phyloP scores from a whole-genome alignment of 2,797 vertebrate genomes.

The Leptatherina wallacei region DNA sequence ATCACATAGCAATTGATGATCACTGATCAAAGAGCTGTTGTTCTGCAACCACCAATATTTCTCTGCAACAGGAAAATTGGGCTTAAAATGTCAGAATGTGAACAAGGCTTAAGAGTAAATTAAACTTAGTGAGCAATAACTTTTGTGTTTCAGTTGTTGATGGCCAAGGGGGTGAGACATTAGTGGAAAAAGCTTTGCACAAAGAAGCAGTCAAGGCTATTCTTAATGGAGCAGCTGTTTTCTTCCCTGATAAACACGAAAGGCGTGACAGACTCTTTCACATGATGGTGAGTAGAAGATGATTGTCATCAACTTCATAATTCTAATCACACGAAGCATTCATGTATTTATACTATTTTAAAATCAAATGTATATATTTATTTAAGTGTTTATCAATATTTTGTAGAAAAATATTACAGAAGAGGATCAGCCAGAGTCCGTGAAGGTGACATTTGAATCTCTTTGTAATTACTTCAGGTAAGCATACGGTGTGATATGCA shows the following conservation, averaged over 20 bases:
- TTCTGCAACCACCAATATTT: not conserved
- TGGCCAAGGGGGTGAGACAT: constrained; percentile 78
- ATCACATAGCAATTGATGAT: not conserved
- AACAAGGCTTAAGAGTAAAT: not conserved
- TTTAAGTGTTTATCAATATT: not conserved
- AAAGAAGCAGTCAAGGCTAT: constrained; percentile 92
- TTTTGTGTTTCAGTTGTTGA: constrained; percentile 87
- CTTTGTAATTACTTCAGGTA: constrained; percentile 97
- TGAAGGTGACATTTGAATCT: constrained; percentile 93
- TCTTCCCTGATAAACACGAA: constrained; percentile 92
- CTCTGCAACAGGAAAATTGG: not conserved
- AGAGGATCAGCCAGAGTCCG: constrained; percentile 90
- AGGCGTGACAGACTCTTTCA: constrained; percentile 92
- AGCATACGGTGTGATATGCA: constrained; percentile 12
- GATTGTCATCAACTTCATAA: not conserved
- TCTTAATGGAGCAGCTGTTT: constrained; percentile 92
- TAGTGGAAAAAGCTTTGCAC: constrained; percentile 84
- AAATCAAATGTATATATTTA: not conserved
- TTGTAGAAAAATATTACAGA: constrained; percentile 93
- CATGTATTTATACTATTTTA: not conserved
- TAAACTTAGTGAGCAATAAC: not conserved
- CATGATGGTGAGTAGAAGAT: constrained; percentile 89
- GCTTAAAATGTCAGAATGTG: not conserved
- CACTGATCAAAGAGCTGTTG: not conserved
- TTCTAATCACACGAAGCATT: not conserved